phyloP scores from a whole-genome alignment of 2,888 invertebrate genomes.

The Caprella mutica region DNA sequence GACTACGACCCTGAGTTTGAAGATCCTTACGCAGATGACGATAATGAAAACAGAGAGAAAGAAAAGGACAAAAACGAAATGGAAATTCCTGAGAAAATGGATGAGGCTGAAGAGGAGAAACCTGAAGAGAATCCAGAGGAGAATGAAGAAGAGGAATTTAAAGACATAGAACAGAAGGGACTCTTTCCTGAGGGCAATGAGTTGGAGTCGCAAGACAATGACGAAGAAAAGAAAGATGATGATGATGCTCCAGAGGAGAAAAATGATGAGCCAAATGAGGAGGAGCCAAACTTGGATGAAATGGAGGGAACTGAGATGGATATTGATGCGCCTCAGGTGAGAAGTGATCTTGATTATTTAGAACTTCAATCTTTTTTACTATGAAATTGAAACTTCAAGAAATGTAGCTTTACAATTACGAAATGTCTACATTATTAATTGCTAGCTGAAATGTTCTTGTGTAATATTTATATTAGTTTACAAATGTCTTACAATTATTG shows the following conservation, averaged over 20 bases:
- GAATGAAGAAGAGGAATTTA: conserved; percentile 44
- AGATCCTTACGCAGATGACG: conserved; percentile 51
- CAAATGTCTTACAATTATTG: no score
- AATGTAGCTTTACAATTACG: no score
- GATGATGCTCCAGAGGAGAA: conserved; percentile 42
- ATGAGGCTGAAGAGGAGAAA: conserved; percentile 39
- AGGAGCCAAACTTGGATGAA: conserved; percentile 40
- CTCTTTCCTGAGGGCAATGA: conserved; percentile 37
- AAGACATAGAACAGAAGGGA: conserved; percentile 32
- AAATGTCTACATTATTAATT: no score
- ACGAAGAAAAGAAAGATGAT: conserved; percentile 38
- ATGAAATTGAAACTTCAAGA: no score
- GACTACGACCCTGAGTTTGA: conserved; percentile 44
- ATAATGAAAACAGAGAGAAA: conserved; percentile 40
- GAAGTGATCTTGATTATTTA: no score
- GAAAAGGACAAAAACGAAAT: conserved; percentile 52
- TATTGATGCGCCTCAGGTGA: conserved; percentile 47
- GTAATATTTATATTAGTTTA: no score
- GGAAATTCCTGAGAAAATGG: conserved; percentile 63
- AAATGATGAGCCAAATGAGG: conserved; percentile 39
- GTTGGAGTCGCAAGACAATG: conserved; percentile 8
- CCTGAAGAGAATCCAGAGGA: conserved; percentile 45
- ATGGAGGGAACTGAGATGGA: conserved; percentile 39
- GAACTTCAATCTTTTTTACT: no score
- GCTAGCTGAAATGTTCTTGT: no score